Percentiles rank a stretch among this genome's conserved stretches.
These are phyloP conservation scores for Thymelicus acteon DNA, from an alignment of 2,888 invertebrate species.

Conservation along the genomic window DNA sequence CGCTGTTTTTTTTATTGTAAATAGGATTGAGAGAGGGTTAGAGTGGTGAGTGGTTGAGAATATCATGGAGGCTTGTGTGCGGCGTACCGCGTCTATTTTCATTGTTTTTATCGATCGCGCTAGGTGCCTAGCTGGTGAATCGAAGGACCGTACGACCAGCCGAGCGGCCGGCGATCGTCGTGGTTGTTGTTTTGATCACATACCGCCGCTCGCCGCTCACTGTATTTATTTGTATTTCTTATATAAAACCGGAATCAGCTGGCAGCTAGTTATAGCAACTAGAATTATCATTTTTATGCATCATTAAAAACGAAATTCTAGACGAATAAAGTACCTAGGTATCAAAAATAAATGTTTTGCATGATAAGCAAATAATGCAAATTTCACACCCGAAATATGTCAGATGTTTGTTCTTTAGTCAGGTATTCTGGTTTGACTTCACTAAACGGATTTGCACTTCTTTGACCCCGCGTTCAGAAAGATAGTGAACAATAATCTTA, in stretches of 20 bases:
- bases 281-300: too few species aligned
- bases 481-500: too few species aligned
- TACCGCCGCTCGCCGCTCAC: conserved; percentile 17
- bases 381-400: too few species aligned
- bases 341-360: too few species aligned
- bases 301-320: too few species aligned
- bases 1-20: conserved; percentile 38
- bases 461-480: too few species aligned
- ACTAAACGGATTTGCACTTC: too few species aligned
- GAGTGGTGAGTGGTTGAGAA: conserved; percentile 12
- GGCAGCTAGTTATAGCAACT: neutral
- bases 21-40: conserved; percentile 30
- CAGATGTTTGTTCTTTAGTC: too few species aligned
- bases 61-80: conserved; percentile 42
- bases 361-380: too few species aligned
- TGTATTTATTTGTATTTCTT: conserved; percentile 19
- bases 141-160: conserved; percentile 53
- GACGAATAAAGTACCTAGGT: too few species aligned
- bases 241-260: conserved; percentile 2
- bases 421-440: too few species aligned
- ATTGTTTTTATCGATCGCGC: conserved; percentile 81
- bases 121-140: conserved; percentile 66
- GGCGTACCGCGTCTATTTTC: conserved; percentile 66
- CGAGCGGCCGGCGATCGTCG: conserved; percentile 45
- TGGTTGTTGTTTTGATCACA: conserved; percentile 79